Conservation (phyloP, 2,113 vertebrate species). For the Alexandromys fortis region DNA sequence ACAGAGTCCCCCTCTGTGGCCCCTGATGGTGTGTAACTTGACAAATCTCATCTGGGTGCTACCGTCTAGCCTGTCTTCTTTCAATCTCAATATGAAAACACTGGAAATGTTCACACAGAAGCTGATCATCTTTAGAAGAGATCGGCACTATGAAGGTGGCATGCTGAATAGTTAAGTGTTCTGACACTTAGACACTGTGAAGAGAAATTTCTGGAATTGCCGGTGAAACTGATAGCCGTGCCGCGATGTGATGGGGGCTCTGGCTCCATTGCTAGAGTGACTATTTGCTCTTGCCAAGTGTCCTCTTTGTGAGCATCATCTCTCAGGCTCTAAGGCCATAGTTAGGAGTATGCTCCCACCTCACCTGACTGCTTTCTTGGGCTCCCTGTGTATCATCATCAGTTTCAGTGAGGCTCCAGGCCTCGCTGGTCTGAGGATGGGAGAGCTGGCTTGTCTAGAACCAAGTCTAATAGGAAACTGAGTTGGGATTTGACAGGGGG, state of each 20-base stretch:
- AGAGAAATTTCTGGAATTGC: background rate
- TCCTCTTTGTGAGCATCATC: background rate
- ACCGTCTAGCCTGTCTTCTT: background rate
- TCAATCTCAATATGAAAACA: background rate
- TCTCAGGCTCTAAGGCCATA: background rate
- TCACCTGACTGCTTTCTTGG: background rate
- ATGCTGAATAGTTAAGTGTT: background rate
- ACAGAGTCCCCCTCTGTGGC: background rate
- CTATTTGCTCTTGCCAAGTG: background rate
- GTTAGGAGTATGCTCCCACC: background rate
- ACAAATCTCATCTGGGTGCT: background rate
- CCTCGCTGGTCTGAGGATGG: background rate
- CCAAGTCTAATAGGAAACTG: background rate
- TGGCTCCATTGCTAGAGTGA: background rate
- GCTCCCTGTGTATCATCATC: background rate
- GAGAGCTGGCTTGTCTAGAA: background rate
- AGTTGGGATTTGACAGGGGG: background rate
- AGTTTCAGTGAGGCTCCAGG: background rate
- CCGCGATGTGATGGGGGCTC: background rate
- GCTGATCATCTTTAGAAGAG: background rate
- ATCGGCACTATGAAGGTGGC: background rate
- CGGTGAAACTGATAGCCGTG: background rate
- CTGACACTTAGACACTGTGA: background rate
- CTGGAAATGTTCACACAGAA: background rate
- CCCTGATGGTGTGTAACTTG: background rate